Base-by-base conservation (phyloP, 2,113 vertebrate genomes). In the Nothocercus julius region DNA sequence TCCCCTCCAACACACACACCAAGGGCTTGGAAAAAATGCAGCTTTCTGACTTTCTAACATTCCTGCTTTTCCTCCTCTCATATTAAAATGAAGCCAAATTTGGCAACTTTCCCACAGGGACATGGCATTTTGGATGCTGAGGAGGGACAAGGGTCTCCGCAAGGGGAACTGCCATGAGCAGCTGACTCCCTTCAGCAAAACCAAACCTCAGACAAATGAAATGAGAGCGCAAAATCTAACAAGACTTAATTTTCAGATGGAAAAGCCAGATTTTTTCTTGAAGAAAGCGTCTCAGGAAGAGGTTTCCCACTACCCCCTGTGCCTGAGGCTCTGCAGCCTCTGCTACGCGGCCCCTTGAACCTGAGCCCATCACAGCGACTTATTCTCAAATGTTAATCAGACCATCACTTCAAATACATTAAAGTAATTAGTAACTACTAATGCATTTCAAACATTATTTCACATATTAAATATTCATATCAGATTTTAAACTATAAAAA, bases 391-490 rank as follows among this genome's bases (percentile, higher is more conserved):
- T 45, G 27, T 74, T 85, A 87, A 72, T 51, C 47, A 82, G 28
- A 74, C 56, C 9, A 82, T n/a, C 1, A 0, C 45, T 83, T 63
- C 51, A 67, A 59, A 90, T 70, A 19, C 15, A 18, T 80, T 61
- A 85, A 85, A 90, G 88, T 72, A 63, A 81, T 42, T 45, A 34
- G 40, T 44, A 69, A 77, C 51, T 88, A 61, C 53, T 85, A 91
- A 83, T 24, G 53, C 49, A 77, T 78, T 84, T 56, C 40, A 86
- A 93, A 83, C 20, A 81, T 53, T 51, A 85, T 73, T 92, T 82
- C 34, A 62, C 66, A 18, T 36, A 77, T 53, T 53, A 82, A 80
- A 85, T 49, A 92, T 61, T 82, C 7, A 8, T 72, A 34, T 34
- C 18, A 53, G 16, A 4, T 13, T 91, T 89, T 75, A 25, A 79